Conservation (phyloP, 2,113 vertebrate species). For the Talpa occidentalis region DNA sequence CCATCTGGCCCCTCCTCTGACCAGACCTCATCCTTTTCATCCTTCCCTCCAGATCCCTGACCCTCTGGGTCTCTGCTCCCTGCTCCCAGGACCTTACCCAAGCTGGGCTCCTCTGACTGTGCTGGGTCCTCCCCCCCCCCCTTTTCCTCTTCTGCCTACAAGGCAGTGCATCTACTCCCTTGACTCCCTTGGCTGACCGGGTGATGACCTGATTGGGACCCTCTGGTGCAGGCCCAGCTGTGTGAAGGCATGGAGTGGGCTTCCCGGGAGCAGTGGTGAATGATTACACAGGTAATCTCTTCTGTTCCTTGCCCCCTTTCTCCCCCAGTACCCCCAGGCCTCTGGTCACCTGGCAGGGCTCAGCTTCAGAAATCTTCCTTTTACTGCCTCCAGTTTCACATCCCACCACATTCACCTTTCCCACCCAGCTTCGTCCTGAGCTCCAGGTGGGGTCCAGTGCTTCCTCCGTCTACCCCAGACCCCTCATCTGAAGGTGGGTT, state of each 20-base stretch:
- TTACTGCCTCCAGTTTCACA: not conserved
- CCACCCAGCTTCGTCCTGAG: not conserved
- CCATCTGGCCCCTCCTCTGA: not conserved
- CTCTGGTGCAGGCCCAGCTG: not conserved
- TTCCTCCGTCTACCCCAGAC: not conserved
- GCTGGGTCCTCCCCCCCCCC: no score
- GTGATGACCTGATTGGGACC: not conserved
- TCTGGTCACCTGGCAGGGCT: not conserved
- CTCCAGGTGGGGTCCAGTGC: not conserved
- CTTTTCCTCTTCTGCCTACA: not conserved
- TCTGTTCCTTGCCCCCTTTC: not conserved
- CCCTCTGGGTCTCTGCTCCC: no score
- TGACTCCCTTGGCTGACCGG: not conserved
- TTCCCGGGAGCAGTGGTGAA: not conserved
- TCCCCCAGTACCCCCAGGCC: not conserved
- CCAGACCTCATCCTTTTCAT: not conserved
- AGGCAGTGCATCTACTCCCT: no score
- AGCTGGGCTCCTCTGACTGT: no score
- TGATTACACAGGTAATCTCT: not conserved
- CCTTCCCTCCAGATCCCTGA: no score
- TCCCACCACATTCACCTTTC: not conserved
- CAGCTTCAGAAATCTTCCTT: no score
- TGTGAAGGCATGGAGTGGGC: not conserved
- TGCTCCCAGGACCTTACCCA: no score
- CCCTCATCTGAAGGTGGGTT: no score